Percentiles rank a stretch among this genome's conserved stretches.
Conservation (phyloP, 2,888 invertebrate genomes). For the Andrena marginata region DNA sequence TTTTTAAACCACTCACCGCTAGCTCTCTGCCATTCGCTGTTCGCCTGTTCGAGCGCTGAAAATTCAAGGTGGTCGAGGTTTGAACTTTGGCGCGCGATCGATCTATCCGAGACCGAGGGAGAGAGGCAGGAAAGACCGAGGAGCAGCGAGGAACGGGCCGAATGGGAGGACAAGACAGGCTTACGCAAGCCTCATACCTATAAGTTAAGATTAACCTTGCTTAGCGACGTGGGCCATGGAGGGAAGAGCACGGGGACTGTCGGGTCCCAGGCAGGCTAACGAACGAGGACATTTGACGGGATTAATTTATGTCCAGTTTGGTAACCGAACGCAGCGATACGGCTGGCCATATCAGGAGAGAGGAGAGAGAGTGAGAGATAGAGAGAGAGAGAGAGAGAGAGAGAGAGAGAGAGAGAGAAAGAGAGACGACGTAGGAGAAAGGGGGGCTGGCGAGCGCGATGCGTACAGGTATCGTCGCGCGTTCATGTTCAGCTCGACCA, state of each 20-base stretch:
- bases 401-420: too few relatives aligned
- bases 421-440: slow-evolving; percentile 25
- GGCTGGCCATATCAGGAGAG: slow-evolving; percentile 61
- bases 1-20: not conserved
- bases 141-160: slow-evolving; percentile 33
- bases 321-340: slow-evolving; percentile 80
- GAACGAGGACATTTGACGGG: slow-evolving; percentile 83
- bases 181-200: slow-evolving; percentile 80
- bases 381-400: too few relatives aligned
- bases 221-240: slow-evolving; percentile 72
- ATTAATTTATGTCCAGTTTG: slow-evolving; percentile 84
- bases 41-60: slow-evolving; percentile 12
- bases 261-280: slow-evolving; percentile 71
- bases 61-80: slow-evolving; percentile 17
- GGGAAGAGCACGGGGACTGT: slow-evolving; percentile 29
- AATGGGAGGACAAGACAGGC: slow-evolving; percentile 58
- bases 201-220: slow-evolving; percentile 84
- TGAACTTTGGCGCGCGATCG: not conserved
- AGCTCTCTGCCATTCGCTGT: not conserved
- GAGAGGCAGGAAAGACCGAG: slow-evolving; percentile 65
- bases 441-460: slow-evolving; percentile 7
- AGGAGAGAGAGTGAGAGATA: slow-evolving; percentile 2
- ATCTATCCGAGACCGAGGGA: slow-evolving; percentile 34
- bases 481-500: slow-evolving; percentile 48
- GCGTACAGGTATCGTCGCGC: slow-evolving; percentile 61